Percentiles rank a stretch among this genome's conserved stretches.
phyloP scores from a whole-genome alignment of 2,797 vertebrate species.

The Xenopus petersii region DNA sequence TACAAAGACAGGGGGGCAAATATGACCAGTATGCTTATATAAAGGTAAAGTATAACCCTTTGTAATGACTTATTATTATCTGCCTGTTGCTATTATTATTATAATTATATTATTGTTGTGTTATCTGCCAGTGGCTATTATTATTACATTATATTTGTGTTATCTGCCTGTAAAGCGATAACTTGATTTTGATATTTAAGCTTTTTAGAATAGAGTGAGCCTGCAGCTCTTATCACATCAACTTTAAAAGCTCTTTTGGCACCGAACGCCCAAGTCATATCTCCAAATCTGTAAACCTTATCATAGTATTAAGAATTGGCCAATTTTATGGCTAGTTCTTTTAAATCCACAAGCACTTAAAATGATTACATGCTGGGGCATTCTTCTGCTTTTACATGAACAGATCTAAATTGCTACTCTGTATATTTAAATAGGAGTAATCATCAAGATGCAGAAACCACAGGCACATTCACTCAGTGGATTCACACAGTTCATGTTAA shows the following conservation, averaged over 20 bases:
- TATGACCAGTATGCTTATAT: no score
- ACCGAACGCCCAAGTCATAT: not conserved
- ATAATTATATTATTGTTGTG: no score
- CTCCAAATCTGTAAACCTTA: slow-evolving; percentile 2
- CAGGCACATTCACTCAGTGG: no score
- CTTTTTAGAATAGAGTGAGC: not conserved
- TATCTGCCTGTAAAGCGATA: not conserved
- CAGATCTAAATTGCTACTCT: not conserved
- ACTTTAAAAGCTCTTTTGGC: slow-evolving; percentile 30
- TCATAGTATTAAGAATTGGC: not conserved
- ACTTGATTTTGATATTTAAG: not conserved
- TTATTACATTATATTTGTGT: no score
- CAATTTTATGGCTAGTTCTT: not conserved
- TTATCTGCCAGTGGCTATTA: no score
- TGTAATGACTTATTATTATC: no score
- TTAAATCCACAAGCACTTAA: not conserved
- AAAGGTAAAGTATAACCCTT: no score
- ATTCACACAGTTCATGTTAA: no score
- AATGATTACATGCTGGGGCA: not conserved
- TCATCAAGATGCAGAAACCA: no score
- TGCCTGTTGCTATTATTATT: no score
- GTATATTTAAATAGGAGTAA: not conserved
- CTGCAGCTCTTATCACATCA: slow-evolving; percentile 4
- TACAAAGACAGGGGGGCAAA: no score
- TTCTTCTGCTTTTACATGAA: not conserved